Evolutionary conservation across 2,888 invertebrate genomes (phyloP), one percentile per base, ranked within the genome.

Genomic region (Idaea straminata): DNA sequence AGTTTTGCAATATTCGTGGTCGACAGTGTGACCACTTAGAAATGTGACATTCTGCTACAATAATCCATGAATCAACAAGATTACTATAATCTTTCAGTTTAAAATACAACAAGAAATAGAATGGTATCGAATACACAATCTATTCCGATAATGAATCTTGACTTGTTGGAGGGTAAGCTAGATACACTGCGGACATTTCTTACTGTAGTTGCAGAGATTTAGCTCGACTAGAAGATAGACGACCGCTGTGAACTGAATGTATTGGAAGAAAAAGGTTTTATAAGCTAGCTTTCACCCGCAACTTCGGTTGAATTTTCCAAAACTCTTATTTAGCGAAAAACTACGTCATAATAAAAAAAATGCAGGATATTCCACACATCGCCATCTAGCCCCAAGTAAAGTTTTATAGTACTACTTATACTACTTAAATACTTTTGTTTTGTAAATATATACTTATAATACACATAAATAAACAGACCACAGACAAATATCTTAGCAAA

Each of bases 111-210:
- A 58, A 58, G 58, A 36, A 59, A 62, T 60, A 61, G 35, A 16
- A 35, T 64, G 66, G 75, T 69, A 78, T 73, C 74, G 62, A 78
- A 76, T 70, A 65, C 72, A 62, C 65, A 63, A 68, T 69, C 75
- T 64, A 63, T 68, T 61, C 66, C 69, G 65, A 69, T 65, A 81
- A 60, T 64, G 67, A 62, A 74, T 72, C 68, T 64, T 66, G 70
- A 77, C 75, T 78, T 73, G 76, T 77, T 81, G 73, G 70, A 77
- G 73, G 74, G 77, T 76, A 78, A 76, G 77, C 74, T 73, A 71
- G 68, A 74, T 75, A 78, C 74, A 76, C 77, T 67, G 70, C 69
- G 71, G 72, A 77, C 76, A 74, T 80, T 82, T 80, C 76, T 77
- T 73, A 71, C 47, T 72, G 65, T 62, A 74, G 70, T 73, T 70